Base-by-base conservation (phyloP, 1,140 invertebrate species). In the Druon quercuslanigerum region DNA sequence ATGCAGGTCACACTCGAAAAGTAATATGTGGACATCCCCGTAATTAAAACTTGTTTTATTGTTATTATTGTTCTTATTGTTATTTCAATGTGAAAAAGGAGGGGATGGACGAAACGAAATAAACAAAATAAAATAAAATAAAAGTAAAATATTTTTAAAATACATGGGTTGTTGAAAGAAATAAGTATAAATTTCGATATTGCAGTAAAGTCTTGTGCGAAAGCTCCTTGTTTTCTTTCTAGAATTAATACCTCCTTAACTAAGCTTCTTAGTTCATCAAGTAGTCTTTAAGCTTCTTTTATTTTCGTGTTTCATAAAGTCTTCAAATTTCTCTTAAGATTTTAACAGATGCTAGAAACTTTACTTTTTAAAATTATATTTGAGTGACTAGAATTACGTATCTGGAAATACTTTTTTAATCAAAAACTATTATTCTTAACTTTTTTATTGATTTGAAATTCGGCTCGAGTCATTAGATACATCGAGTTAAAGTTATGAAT, bases 261-360 rank as follows among this genome's bases (percentile, higher is more conserved):
- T 66, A 46, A 66, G 60, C 25, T 60, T 33, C 57, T 60, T 60
- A 60, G 19, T 60, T 60, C 25, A 60, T 60, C 33, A 60, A 14
- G 16, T 12, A 60, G 3, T 9, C 12, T 4, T 14, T 33, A 60
- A 60, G 25, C 57, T 20, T 9, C 11, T 60, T 60, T 13, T 8
- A 25, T 60, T 60, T 13, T 25, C 57, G 19, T 33, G 12, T 60
- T 60, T 13, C 13, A 33, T 60, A 16, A 60, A 33, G 57, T 60
- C 57, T 40, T 33, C 33, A 5, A 60, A 60, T 60, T 25, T 60
- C 25, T 33, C 4, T 33, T 12, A 33, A 60, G 56, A 60, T 19
- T 14, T 4, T 13, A 33, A 66, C 25, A 25, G 20, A 25, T 25
- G 20, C 20, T 25, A 3, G 3, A 25, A 3, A 25, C 20, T 25